Evolutionary conservation across 1,140 invertebrate genomes (phyloP), one percentile per base, ranked within the genome.

Genomic region (Araneus ventricosus): DNA sequence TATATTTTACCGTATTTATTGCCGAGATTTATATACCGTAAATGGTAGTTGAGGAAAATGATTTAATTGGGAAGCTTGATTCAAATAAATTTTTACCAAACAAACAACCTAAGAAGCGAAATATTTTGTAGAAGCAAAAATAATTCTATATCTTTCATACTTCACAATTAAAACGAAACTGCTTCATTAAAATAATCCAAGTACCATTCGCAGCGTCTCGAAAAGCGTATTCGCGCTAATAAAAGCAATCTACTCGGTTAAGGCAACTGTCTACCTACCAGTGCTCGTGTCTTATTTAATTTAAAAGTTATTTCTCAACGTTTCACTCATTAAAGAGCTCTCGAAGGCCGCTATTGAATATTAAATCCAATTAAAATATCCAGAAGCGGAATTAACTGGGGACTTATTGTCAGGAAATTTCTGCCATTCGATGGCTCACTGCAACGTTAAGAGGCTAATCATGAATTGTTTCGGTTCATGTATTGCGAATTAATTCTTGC

Each of bases 351-450:
- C 37, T 41, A 82, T 82, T 41, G 79, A 82, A 82, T 82, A 82
- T 82, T 39, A 82, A 82, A 82, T 82, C 41, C 79, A 82, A 82
- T 82, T 82, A 45, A 45, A 45, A 82, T 39, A 39, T 82, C 79
- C 41, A 39, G 79, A 82, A 82, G 39, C 79, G 37, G 79, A 82
- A 82, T 82, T 82, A 82, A 39, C 79, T 41, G 20, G 79, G n/a
- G 79, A 82, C 79, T 82, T 41, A 82, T 82, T 82, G 79, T 82
- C 79, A 82, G 79, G 41, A 82, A 39, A 45, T n/a, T 41, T 82
- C 79, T 82, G 79, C 67, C 30, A 30, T 75, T 30, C 67, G 27
- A 37, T 30, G 27, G 14, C n/a, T 20, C n/a, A 37, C 27, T 70
- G 67, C 67, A 34, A 37, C 30, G 30, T 37, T 75, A 75, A 75